Base-by-base conservation (phyloP, 2,113 vertebrate species). In the Mustelus asterias region DNA sequence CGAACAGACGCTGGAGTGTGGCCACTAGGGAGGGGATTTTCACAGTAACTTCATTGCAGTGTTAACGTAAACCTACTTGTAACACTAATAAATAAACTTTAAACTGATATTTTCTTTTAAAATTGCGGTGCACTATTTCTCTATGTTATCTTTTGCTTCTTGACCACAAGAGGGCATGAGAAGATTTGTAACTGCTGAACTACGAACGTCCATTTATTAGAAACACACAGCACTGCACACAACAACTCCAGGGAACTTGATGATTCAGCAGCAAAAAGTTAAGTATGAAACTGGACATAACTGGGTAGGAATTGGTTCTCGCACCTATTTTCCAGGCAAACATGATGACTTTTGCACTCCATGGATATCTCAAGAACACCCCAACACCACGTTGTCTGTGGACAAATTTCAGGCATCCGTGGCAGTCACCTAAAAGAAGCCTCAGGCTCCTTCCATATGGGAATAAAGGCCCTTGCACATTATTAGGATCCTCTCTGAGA, bases 161-260 rank as follows among this genome's bases (percentile, higher is more conserved):
- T 41, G 89, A 67, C 89, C 89, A 93, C 89, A 22, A 93, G 89
- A 67, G 89, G 89, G 89, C 89, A 67, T 33, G 60, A 93, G 89
- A 93, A 65, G 89, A 63, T 65, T 22, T 65, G 33, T 93, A 93
- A 93, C 2, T 41, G 29, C 33, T 37, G 89, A 93, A 65, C 2
- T 10, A 6, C 37, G 89, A 33, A 1, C 41, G 44, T 22, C 8
- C 41, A 48, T 86, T 22, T 24, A 48, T 26, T 13, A 24, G n/a
- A 37, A n/a, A 37, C 14, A 20, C 14, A 37, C 48, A 13, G 44
- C 2, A 76, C 26, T 67, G 65, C 16, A 33, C 72, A 83, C 37
- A 83, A 41, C 37, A 41, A 41, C 80, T 83, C 80, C 3, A 41
- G 78, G 14, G 18, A 83, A 44, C 80, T 44, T 20, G 37, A 18